Evolutionary conservation across 2,113 vertebrate genomes (phyloP).

Genomic region (Podiceps cristatus): DNA sequence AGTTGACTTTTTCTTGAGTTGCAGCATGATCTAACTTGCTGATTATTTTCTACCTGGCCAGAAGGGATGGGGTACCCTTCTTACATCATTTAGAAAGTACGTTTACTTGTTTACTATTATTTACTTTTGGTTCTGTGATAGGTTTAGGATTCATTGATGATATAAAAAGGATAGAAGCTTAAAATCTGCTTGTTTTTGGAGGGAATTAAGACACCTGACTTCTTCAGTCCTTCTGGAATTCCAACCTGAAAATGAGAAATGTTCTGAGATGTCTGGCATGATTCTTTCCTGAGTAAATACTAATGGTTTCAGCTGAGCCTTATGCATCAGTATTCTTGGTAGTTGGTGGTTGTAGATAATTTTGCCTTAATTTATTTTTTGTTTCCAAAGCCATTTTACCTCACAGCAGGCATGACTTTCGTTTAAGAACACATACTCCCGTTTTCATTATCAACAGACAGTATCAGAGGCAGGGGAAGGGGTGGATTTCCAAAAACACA

Average conservation of each 20-base stretch:
- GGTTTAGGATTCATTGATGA: neutral
- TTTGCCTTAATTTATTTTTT: neutral
- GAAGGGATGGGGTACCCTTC: neutral
- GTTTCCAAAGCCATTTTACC: neutral
- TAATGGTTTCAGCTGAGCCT: neutral
- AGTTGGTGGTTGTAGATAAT: neutral
- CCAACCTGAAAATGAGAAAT: neutral
- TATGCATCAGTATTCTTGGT: neutral
- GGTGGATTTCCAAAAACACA: neutral
- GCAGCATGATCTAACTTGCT: neutral
- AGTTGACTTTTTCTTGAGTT: neutral
- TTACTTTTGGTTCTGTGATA: neutral
- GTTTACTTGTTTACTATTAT: neutral
- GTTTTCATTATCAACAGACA: neutral
- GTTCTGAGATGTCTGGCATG: neutral
- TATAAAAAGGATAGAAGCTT: neutral
- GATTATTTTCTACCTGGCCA: neutral
- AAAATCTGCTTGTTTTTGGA: fast-evolving
- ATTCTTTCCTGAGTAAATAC: neutral
- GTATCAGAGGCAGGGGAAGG: neutral
- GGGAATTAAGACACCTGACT: neutral
- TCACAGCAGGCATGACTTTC: neutral
- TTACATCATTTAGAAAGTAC: neutral
- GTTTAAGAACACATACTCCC: neutral
- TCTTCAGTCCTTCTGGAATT: neutral